These are phyloP conservation scores for Melanchra persicariae DNA, from an alignment of 2,888 invertebrate species.

Conservation along the genomic window DNA sequence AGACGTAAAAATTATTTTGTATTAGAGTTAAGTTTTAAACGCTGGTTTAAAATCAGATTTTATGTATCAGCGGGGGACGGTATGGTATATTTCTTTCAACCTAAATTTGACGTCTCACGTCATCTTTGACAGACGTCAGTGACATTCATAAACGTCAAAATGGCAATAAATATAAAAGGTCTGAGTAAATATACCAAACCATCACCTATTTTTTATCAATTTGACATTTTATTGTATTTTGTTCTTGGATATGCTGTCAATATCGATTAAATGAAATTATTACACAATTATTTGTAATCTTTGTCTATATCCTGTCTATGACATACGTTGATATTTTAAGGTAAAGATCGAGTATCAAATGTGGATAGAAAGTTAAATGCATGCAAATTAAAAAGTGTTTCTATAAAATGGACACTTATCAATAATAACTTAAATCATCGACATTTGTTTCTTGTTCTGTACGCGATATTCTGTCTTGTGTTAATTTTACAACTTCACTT, in stretches of 20 bases:
- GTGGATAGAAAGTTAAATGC: constrained; percentile 5
- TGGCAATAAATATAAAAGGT: constrained; percentile 11
- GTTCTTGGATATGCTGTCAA: constrained; percentile 63
- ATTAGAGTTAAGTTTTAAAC: constrained; percentile 81
- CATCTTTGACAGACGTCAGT: background rate
- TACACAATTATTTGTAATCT: constrained; percentile 53
- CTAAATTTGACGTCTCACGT: background rate
- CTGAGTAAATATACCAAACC: constrained; percentile 38
- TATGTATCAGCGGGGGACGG: constrained; percentile 57
- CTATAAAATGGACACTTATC: background rate
- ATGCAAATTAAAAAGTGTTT: background rate
- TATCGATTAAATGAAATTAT: constrained; percentile 65
- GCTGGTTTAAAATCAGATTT: constrained; percentile 86
- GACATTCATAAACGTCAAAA: constrained; percentile 5
- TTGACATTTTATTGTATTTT: constrained; percentile 79
- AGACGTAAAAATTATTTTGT: constrained; percentile 81
- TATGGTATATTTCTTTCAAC: constrained; percentile 68
- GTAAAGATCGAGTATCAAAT: constrained; percentile 30
- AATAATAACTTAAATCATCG: background rate
- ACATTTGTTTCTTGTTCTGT: constrained; percentile 45
- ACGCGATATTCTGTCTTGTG: constrained; percentile 61
- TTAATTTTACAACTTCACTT: constrained; percentile 55
- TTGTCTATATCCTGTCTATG: constrained; percentile 53
- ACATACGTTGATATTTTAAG: constrained; percentile 59
- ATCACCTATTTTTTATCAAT: constrained; percentile 78